Base-by-base conservation (phyloP, 2,888 invertebrate genomes). In the Drosophila greeni region DNA sequence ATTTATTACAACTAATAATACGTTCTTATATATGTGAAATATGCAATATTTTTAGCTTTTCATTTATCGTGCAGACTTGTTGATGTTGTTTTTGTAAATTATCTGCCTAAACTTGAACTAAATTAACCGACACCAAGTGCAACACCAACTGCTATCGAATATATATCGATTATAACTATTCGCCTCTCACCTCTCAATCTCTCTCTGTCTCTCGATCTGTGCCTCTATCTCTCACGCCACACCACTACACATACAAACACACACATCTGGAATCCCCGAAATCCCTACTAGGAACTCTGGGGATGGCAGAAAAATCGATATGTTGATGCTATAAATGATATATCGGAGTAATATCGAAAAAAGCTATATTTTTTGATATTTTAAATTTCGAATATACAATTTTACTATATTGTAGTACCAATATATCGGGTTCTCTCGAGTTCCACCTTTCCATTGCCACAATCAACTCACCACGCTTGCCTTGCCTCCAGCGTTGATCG, bases 31-130 rank as follows among this genome's bases (percentile, higher is more conserved):
- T 65, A 56, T 67, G 59, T 58, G 57, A 57, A 47, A 57, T 66
- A 66, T 68, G 47, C 69, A 68, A 68, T 34, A 67, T 67, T 51
- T 26, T 59, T 67, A 57, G 54, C 67, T 66, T 66, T 43, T 66
- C 14, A 39, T 57, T 57, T 56, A 34, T 66, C 57, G 61, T 62
- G 61, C 64, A 23, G 61, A 82, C 66, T 71, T 82, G 74, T 82
- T 74, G 75, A 78, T 80, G 84, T 86, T 82, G 85, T 86, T 86
- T 86, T 86, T 84, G 86, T 86, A 86, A 86, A 86, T 86, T 86
- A 86, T 86, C 86, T 85, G 86, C 83, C 80, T 78, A 74, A 65
- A 66, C 52, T 67, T 45, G 42, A 68, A 49, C 42, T 40, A 73
- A 60, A 65, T 51, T 69, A 60, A 42, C 55, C 62, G 55, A 61